Evolutionary conservation across 2,113 vertebrate genomes (phyloP).

Genomic region (Periophthalmus modestus): DNA sequence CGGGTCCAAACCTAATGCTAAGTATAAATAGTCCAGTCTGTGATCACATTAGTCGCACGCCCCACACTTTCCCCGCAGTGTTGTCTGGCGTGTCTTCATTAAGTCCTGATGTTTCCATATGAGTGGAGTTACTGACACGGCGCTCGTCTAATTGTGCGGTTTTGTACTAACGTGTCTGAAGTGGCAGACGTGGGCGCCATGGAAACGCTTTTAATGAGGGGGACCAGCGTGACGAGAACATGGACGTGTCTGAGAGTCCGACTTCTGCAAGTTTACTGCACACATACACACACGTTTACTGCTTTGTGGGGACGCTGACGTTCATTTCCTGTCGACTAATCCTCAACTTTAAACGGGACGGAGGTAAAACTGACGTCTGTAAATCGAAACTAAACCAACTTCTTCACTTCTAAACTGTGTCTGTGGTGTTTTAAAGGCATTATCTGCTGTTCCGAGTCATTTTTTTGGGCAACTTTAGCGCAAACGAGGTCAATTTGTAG

Average conservation of each 20-base stretch:
- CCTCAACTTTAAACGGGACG: too few species aligned
- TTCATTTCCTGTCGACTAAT: neutral
- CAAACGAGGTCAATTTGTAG: too few species aligned
- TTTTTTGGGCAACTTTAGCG: too few species aligned
- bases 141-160: slow-evolving; percentile 28
- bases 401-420: too few species aligned
- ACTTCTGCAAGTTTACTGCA: neutral
- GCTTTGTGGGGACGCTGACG: neutral
- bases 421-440: too few species aligned
- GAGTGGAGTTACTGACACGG: slow-evolving; percentile 22
- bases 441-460: too few species aligned
- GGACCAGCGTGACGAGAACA: neutral
- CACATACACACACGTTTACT: too few species aligned
- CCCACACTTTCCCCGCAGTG: neutral
- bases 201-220: slow-evolving; percentile 32
- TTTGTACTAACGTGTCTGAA: slow-evolving; percentile 32
- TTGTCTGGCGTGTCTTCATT: neutral
- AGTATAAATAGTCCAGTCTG: too few species aligned
- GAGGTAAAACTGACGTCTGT: too few species aligned
- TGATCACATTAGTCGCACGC: too few species aligned
- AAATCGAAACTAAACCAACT: too few species aligned
- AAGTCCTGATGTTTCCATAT: slow-evolving; percentile 1
- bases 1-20: too few species aligned
- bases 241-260: neutral
- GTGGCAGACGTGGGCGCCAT: slow-evolving; percentile 19